These are phyloP conservation scores for Baronia brevicornis DNA, from an alignment of 2,888 invertebrate species.

Conservation along the genomic window DNA sequence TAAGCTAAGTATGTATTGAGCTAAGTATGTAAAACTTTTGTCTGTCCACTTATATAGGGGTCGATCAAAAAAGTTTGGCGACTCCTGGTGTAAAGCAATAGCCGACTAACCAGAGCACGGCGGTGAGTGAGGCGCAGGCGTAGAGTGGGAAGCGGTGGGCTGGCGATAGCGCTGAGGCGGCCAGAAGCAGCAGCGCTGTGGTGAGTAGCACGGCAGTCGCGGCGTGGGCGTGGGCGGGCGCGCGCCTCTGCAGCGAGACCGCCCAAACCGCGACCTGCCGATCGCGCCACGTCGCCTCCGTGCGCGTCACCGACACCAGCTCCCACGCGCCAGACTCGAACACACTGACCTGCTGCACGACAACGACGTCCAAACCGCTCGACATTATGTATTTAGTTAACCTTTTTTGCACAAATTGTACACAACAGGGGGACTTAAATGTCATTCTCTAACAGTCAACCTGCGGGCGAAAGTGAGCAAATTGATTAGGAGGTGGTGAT, in stretches of 20 bases:
- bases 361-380: too few relatives aligned
- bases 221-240: constrained; percentile 38
- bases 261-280: constrained; percentile 31
- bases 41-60: too few relatives aligned
- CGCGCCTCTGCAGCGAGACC: constrained; percentile 36
- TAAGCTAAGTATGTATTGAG: too few relatives aligned
- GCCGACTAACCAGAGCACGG: constrained; percentile 48
- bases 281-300: constrained; percentile 22
- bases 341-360: constrained; percentile 23
- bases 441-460: too few relatives aligned
- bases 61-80: too few relatives aligned
- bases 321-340: constrained; percentile 54
- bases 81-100: too few relatives aligned
- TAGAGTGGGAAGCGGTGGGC: constrained; percentile 41
- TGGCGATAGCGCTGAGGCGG: constrained; percentile 39
- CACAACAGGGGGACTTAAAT: too few relatives aligned
- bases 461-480: too few relatives aligned
- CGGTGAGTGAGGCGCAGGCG: constrained; percentile 42
- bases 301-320: constrained; percentile 28
- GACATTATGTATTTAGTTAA: too few relatives aligned
- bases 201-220: constrained; percentile 32
- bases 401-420: too few relatives aligned
- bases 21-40: too few relatives aligned
- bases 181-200: constrained; percentile 32
- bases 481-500: too few relatives aligned